A percentile compares a stretch with the other conserved stretches of the same genome.
phyloP scores from a whole-genome alignment of 2,888 invertebrate species.

The Leptodirus hochenwartii region DNA sequence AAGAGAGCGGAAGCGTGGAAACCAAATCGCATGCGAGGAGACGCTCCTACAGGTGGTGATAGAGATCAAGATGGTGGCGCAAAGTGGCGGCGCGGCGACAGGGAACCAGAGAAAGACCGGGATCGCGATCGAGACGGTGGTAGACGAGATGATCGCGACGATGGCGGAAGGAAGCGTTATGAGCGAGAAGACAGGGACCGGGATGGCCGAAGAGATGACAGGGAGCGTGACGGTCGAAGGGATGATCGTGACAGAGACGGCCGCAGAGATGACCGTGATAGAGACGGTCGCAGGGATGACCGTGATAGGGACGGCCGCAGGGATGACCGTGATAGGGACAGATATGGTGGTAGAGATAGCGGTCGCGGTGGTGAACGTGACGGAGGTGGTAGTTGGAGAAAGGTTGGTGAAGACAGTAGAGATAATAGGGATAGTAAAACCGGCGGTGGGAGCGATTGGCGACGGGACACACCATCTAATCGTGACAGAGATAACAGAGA shows the following conservation, averaged over 20 bases:
- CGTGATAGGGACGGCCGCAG: conserved; percentile 10
- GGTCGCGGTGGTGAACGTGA: conserved; percentile 11
- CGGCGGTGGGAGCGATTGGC: conserved; percentile 12
- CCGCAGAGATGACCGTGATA: conserved; percentile 9
- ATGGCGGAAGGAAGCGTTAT: conserved; percentile 10
- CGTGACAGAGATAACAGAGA: background rate
- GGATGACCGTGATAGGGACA: conserved; percentile 10
- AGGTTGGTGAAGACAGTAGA: conserved; percentile 7
- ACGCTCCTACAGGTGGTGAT: conserved; percentile 9
- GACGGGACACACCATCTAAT: conserved; percentile 1
- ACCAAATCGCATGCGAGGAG: conserved; percentile 10
- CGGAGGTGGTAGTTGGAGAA: conserved; percentile 7
- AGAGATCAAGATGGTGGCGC: conserved; percentile 11
- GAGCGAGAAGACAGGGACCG: conserved; percentile 9
- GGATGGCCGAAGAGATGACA: conserved; percentile 6
- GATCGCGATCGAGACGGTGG: conserved; percentile 11
- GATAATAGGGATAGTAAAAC: conserved; percentile 5
- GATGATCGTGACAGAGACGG: conserved; percentile 8
- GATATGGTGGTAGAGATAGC: conserved; percentile 7
- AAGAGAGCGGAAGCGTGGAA: conserved; percentile 19
- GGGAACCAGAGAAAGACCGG: conserved; percentile 11
- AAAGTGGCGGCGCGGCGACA: conserved; percentile 13
- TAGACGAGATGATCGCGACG: conserved; percentile 10
- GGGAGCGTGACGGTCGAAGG: conserved; percentile 8
- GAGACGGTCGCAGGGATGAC: conserved; percentile 11